Evolutionary conservation across 2,797 vertebrate genomes (phyloP).

Genomic region (Lutjanus campechanus): DNA sequence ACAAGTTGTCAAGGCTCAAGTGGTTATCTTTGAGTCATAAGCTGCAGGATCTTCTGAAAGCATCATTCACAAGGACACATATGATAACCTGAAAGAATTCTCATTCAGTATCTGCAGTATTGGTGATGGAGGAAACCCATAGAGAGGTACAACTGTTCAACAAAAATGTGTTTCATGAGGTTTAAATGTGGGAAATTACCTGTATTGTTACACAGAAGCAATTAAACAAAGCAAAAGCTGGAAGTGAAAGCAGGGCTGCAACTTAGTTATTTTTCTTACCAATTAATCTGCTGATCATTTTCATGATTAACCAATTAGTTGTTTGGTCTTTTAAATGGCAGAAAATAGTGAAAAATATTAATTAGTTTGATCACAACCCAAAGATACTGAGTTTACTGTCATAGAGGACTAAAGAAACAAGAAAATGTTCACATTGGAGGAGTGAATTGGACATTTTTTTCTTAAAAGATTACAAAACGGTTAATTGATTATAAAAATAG

Average conservation of each 20-base stretch:
- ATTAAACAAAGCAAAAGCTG: constrained; percentile 53
- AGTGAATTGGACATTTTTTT: no score
- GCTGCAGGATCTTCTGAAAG: constrained; percentile 39
- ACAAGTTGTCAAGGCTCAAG: constrained; percentile 66
- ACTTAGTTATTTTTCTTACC: no score
- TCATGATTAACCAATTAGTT: no score
- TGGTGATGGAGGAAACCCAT: constrained; percentile 45
- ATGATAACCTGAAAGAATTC: constrained; percentile 19
- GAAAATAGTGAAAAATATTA: no score
- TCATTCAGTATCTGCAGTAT: constrained; percentile 46
- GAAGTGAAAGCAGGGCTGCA: not conserved
- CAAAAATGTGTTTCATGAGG: constrained; percentile 33
- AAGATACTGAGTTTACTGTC: no score
- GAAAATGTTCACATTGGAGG: no score
- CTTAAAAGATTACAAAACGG: no score
- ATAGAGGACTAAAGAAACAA: no score
- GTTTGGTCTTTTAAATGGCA: no score
- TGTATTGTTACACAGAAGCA: constrained; percentile 61
- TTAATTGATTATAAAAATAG: no score
- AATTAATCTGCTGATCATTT: no score
- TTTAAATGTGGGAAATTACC: constrained; percentile 51
- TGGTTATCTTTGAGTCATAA: constrained; percentile 48
- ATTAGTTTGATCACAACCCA: no score
- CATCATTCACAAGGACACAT: constrained; percentile 37
- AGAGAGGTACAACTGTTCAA: constrained; percentile 21